Evolutionary conservation across 2,113 vertebrate genomes (phyloP).

Genomic region (Gorsachius goisagi): DNA sequence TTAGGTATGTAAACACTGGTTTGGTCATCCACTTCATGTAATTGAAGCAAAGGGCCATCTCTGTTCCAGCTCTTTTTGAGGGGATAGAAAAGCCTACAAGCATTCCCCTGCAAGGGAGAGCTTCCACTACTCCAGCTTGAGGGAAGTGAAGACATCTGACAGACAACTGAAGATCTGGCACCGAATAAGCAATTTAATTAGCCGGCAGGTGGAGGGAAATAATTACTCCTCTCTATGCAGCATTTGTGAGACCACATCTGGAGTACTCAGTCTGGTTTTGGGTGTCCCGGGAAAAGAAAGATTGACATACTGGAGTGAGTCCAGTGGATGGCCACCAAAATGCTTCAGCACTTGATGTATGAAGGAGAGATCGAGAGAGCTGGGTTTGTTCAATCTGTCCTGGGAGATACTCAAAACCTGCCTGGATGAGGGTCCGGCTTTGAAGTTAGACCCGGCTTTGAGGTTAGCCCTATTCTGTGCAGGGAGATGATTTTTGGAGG

Average conservation of each 20-base stretch:
- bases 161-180: constrained; percentile 3
- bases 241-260: background rate
- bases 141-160: background rate
- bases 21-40: background rate
- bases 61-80: background rate
- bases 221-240: constrained; percentile 1
- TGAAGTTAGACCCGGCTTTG: background rate
- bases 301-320: background rate
- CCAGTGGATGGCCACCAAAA: background rate
- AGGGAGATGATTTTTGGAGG: background rate
- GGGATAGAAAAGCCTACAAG: background rate
- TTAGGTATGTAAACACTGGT: background rate
- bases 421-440: fast-evolving
- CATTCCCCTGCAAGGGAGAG: background rate
- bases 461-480: background rate
- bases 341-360: background rate
- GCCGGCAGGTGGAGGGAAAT: background rate
- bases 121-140: background rate
- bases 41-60: background rate
- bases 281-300: background rate
- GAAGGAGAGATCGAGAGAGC: background rate
- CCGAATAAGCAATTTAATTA: constrained; percentile 10
- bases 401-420: background rate
- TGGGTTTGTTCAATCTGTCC: background rate
- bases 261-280: background rate